Evolutionary conservation across 2,888 invertebrate genomes (phyloP).

Genomic region (Heliconius hortense): DNA sequence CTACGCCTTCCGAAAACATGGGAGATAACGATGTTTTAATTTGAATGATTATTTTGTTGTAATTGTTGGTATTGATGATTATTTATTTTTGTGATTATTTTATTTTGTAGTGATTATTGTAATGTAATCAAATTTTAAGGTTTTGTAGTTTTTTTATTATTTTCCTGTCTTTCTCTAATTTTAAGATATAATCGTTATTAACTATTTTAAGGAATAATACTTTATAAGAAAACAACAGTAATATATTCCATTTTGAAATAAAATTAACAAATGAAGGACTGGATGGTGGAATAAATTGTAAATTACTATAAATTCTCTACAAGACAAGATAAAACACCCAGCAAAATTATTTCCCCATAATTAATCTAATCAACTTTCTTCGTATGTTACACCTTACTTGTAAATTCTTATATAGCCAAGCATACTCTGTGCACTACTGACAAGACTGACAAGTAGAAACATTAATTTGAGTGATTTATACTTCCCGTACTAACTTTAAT

Average conservation of each 20-base stretch:
- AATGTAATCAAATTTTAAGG: neutral
- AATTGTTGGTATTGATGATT: neutral
- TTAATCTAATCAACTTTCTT: neutral
- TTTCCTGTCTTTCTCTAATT: too few species aligned
- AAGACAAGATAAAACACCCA: too few species aligned
- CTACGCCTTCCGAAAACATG: constrained; percentile 50
- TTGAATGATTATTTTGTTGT: neutral
- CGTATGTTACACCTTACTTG: neutral
- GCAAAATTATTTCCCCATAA: neutral
- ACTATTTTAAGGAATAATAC: too few species aligned
- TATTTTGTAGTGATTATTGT: neutral
- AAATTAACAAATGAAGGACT: too few species aligned
- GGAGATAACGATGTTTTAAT: constrained; percentile 25
- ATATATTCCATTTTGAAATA: too few species aligned
- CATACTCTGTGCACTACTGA: constrained; percentile 39
- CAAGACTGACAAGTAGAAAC: constrained; percentile 42
- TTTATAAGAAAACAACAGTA: too few species aligned
- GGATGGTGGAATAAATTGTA: too few species aligned
- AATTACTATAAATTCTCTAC: too few species aligned
- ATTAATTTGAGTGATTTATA: constrained; percentile 47
- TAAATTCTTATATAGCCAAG: neutral
- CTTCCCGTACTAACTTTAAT: constrained; percentile 42
- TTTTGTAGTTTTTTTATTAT: neutral
- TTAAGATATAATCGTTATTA: too few species aligned
- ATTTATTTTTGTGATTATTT: neutral